phyloP scores from a whole-genome alignment of 2,797 vertebrate species.

The Dermochelys coriacea region DNA sequence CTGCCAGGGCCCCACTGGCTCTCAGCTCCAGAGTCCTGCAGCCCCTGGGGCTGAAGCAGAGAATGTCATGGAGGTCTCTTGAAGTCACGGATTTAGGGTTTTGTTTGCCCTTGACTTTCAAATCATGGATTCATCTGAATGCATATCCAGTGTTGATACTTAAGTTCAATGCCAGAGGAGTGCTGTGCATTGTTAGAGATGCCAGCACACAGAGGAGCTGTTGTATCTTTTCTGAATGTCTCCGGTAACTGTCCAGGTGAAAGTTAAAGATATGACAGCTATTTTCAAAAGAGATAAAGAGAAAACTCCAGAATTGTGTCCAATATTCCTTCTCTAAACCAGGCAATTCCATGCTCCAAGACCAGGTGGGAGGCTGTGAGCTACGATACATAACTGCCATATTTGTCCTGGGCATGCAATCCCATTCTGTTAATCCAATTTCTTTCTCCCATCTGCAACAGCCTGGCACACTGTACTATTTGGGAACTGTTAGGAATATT shows the following conservation, averaged over 20 bases:
- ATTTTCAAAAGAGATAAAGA: neutral
- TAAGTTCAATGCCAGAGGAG: neutral
- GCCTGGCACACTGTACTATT: rapidly evolving
- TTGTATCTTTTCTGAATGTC: neutral
- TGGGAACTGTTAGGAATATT: neutral
- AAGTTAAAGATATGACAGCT: neutral
- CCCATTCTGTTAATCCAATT: neutral
- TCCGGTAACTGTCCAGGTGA: neutral
- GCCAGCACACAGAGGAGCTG: neutral
- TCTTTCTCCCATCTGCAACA: neutral
- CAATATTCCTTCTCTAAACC: neutral
- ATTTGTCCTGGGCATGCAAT: neutral
- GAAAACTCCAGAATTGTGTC: neutral
- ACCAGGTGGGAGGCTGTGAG: neutral
- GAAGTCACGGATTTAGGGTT: neutral
- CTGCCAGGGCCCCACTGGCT: too few relatives aligned
- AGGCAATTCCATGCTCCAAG: neutral
- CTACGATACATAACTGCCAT: rapidly evolving
- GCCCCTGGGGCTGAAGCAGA: too few relatives aligned
- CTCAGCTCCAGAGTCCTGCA: too few relatives aligned
- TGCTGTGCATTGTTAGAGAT: neutral
- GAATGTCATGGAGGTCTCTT: too few relatives aligned
- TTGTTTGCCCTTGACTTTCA: neutral
- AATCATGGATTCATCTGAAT: neutral
- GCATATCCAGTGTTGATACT: rapidly evolving